Conservation (phyloP, 2,888 invertebrate genomes). For the Danaus chrysippus region DNA sequence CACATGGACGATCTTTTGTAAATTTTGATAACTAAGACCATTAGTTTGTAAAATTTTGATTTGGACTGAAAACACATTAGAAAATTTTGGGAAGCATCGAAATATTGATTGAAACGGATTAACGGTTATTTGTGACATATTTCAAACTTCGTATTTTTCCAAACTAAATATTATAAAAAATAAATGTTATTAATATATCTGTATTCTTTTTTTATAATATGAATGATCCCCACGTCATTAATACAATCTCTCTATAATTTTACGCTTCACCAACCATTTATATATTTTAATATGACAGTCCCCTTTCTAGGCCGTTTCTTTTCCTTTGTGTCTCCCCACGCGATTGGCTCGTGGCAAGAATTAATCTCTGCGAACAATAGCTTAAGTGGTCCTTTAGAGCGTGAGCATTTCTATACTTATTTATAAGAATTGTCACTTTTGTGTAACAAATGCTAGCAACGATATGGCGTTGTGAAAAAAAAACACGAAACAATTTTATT, state of each 20-base stretch:
- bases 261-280: slow-evolving; percentile 7
- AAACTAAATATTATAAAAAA: no score
- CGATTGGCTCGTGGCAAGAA: slow-evolving; percentile 48
- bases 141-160: no score
- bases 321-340: slow-evolving; percentile 38
- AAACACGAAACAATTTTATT: not conserved
- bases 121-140: no score
- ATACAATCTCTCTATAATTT: slow-evolving; percentile 3
- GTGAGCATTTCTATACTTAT: slow-evolving; percentile 37
- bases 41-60: no score
- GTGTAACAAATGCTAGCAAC: slow-evolving; percentile 6
- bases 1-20: no score
- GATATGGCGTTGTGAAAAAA: slow-evolving; percentile 3
- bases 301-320: slow-evolving; percentile 45
- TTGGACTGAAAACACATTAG: no score
- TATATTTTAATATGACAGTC: slow-evolving; percentile 41
- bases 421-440: slow-evolving; percentile 17
- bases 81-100: no score
- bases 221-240: no score
- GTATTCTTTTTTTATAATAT: no score
- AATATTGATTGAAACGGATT: no score
- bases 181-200: no score
- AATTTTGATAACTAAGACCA: no score
- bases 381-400: slow-evolving; percentile 51
- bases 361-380: slow-evolving; percentile 62